Base-by-base conservation (phyloP, 2,797 vertebrate genomes). In the Rhinophrynus dorsalis region DNA sequence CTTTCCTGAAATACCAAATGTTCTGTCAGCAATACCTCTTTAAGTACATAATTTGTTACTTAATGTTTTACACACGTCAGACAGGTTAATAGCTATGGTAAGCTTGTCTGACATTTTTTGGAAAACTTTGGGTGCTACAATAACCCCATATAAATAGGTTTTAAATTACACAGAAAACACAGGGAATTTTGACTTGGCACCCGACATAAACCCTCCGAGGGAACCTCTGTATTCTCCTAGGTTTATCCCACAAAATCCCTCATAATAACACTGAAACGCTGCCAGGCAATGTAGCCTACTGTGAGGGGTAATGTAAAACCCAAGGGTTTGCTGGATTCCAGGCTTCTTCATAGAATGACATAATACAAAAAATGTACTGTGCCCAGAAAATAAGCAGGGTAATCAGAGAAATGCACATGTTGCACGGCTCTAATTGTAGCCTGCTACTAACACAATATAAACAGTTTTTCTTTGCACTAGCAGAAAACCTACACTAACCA, bases 41-140 rank as follows among this genome's bases (percentile, higher is more conserved):
- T 30, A 20, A 23, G 32, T 40, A 21, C 5, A 18, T 3, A 24
- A 40, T 27, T 47, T 48, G 20, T 57, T 27, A 72, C 75, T 76
- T 75, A 81, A 79, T 74, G 67, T 78, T 77, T 78, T 62, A 47
- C 83, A 82, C 82, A 85, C 78, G 83, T 83, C 65, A 87, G 87
- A 87, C 81, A 45, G 80, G 52, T 83, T 85, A 84, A 87, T 84
- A 81, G 81, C 83, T 85, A 81, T 68, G 85, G 87, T 83, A 73
- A 84, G 75, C 69, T 65, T 23, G 76, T 81, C 83, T 86, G 82
- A 81, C 44, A 10, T 80, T 77, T n/a, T 76, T 61, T 76, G 81
- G 83, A 78, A 79, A 76, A 80, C 7, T 37, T 1, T 79, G 83
- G 84, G 83, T 80, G 79, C 75, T 75, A 44, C 68, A 73, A 50